These are phyloP conservation scores for Stercorarius parasiticus DNA, from an alignment of 2,113 vertebrate species.

Conservation along the genomic window DNA sequence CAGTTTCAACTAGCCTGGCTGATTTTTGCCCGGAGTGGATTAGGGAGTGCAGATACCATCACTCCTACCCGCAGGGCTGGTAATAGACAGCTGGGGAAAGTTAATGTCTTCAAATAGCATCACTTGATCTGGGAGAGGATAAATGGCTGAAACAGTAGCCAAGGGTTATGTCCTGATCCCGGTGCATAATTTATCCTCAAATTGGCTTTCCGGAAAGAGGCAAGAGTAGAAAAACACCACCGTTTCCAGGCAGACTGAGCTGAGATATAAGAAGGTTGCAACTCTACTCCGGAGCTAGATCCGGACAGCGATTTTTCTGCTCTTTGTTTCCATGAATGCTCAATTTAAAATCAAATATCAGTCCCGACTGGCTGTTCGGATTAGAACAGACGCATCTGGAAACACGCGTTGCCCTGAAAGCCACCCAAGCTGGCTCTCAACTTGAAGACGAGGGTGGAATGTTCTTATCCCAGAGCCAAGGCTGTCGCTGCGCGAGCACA, in stretches of 20 bases:
- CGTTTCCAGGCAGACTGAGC: neutral
- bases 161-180: slow-evolving; percentile 19
- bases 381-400: slow-evolving; percentile 49
- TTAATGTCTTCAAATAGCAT: slow-evolving; percentile 31
- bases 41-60: neutral
- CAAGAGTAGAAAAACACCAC: neutral
- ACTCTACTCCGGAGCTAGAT: neutral
- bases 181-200: slow-evolving; percentile 10
- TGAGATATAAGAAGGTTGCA: neutral
- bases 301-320: neutral
- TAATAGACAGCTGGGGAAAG: slow-evolving; percentile 2
- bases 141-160: slow-evolving; percentile 38
- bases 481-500: neutral
- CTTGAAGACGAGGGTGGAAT: slow-evolving; percentile 43
- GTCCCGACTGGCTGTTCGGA: neutral
- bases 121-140: slow-evolving; percentile 49
- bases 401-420: slow-evolving; percentile 29
- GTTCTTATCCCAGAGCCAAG: slow-evolving; percentile 34
- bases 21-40: neutral
- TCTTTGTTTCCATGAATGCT: neutral
- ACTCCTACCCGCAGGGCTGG: neutral
- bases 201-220: neutral
- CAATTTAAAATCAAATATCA: neutral
- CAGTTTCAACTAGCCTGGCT: neutral
- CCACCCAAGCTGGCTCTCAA: slow-evolving; percentile 42